Evolutionary conservation across 2,113 vertebrate species (phyloP).

Genomic region (Oreotrochilus melanogaster): DNA sequence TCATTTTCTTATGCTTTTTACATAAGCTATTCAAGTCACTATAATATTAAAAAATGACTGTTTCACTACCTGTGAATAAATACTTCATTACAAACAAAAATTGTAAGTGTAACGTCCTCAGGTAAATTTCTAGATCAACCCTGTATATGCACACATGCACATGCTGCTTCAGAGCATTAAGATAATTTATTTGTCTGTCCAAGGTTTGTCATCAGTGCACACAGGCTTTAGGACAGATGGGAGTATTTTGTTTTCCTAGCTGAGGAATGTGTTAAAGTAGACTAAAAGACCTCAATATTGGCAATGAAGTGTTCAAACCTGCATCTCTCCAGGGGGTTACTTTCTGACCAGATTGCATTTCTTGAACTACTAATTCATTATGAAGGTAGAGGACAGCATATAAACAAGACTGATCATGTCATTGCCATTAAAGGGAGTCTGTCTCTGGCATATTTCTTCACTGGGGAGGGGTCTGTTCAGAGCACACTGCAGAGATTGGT

Average conservation of each 20-base stretch:
- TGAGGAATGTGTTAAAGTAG: neutral
- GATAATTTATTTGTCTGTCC: neutral
- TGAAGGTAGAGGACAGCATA: neutral
- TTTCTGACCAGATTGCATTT: neutral
- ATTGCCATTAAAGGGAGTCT: neutral
- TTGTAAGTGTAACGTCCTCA: neutral
- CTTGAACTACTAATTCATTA: neutral
- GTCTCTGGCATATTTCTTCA: neutral
- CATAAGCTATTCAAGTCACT: neutral
- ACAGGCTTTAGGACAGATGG: neutral
- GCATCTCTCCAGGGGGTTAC: neutral
- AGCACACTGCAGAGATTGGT: rapidly evolving
- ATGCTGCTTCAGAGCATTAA: neutral
- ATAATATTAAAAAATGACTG: neutral
- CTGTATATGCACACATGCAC: neutral
- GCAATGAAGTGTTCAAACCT: neutral
- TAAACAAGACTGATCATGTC: neutral
- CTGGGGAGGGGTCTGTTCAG: neutral
- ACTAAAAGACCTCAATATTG: neutral
- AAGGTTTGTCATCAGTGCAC: neutral
- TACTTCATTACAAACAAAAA: neutral
- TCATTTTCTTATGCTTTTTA: neutral
- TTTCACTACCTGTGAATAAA: neutral
- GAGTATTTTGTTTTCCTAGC: neutral
- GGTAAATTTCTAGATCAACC: neutral